phyloP scores from a whole-genome alignment of 2,888 invertebrate genomes.

The Frankliniella fusca region DNA sequence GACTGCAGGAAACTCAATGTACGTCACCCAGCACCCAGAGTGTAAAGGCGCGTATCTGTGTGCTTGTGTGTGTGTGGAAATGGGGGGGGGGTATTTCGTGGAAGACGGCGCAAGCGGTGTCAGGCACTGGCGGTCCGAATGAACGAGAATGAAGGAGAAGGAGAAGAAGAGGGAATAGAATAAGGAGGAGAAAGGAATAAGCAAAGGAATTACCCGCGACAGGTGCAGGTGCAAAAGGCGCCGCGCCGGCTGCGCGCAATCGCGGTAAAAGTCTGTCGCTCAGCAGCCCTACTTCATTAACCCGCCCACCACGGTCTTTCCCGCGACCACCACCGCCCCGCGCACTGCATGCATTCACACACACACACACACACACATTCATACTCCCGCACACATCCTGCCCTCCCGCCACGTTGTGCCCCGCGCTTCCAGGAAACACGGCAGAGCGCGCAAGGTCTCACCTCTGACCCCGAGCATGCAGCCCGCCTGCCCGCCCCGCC shows the following conservation, averaged over 20 bases:
- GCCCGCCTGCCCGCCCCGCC: background rate
- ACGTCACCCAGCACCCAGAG: no score
- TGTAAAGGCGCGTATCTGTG: no score
- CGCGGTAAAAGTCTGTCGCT: no score
- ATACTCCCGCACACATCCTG: background rate
- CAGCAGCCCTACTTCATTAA: background rate
- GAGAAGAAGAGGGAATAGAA: background rate
- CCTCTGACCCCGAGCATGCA: conserved; percentile 6
- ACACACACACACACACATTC: background rate
- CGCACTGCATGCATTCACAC: background rate
- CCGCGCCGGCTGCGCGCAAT: no score
- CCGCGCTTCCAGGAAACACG: conserved; percentile 10
- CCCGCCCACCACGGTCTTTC: background rate
- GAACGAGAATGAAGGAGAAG: background rate
- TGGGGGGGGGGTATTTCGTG: no score
- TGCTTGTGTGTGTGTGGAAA: no score
- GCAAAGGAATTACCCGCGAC: background rate
- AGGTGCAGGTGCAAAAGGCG: no score
- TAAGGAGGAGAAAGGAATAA: background rate
- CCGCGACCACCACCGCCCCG: background rate
- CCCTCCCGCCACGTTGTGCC: background rate
- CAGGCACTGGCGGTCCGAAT: background rate
- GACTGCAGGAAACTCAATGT: no score
- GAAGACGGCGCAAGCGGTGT: background rate
- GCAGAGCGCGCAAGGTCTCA: conserved; percentile 1